phyloP scores from a whole-genome alignment of 2,888 invertebrate species.

The Mesodorylaimus sp. region DNA sequence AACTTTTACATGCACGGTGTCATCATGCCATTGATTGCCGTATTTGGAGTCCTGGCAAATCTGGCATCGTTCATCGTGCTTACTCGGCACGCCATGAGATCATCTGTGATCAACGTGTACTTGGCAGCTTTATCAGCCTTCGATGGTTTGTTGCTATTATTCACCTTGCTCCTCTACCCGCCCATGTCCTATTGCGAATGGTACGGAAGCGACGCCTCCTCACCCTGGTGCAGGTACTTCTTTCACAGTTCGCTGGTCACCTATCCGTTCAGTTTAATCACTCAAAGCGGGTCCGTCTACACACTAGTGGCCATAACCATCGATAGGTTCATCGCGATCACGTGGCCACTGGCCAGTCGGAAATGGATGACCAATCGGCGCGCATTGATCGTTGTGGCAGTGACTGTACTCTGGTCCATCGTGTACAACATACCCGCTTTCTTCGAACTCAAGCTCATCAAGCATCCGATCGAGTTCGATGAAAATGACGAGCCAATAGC shows the following conservation, averaged over 20 bases:
- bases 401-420: slow-evolving; percentile 4
- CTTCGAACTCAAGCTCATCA: slow-evolving; percentile 3
- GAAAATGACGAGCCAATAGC: no score
- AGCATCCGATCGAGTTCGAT: not conserved
- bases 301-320: slow-evolving; percentile 8
- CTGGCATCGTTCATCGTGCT: slow-evolving; percentile 4
- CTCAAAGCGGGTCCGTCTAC: slow-evolving; percentile 11
- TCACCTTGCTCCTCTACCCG: slow-evolving; percentile 19
- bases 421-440: slow-evolving; percentile 7
- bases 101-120: slow-evolving; percentile 20
- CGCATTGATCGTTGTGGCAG: not conserved
- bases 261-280: slow-evolving; percentile 9
- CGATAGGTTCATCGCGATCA: slow-evolving; percentile 8
- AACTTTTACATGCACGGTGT: slow-evolving; percentile 17
- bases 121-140: slow-evolving; percentile 26
- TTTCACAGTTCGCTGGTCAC: slow-evolving; percentile 4
- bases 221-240: not conserved
- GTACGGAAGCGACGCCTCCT: no score
- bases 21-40: slow-evolving; percentile 18
- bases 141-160: slow-evolving; percentile 22
- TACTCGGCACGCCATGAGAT: slow-evolving; percentile 19
- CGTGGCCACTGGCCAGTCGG: not conserved
- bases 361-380: slow-evolving; percentile 1
- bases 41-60: slow-evolving; percentile 16
- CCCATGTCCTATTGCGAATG: slow-evolving; percentile 6